Evolutionary conservation across 1,140 invertebrate species (phyloP).

Genomic region (Macrocentrus cingulum): DNA sequence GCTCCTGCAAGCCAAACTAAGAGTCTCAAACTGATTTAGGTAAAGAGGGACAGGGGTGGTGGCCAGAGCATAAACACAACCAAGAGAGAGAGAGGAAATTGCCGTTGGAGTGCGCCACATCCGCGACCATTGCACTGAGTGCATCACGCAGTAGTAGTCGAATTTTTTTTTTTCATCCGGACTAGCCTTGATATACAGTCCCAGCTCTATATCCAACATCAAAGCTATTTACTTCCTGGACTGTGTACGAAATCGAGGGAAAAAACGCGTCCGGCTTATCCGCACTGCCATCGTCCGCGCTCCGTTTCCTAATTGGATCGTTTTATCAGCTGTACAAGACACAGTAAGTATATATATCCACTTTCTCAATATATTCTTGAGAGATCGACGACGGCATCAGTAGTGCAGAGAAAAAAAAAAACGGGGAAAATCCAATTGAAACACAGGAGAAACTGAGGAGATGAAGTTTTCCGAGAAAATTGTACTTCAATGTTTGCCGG

Average conservation of each 20-base stretch:
- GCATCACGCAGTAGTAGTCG: not conserved
- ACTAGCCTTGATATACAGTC: constrained; percentile 13
- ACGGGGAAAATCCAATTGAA: too few species aligned
- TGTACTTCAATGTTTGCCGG: too few species aligned
- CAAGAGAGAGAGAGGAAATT: not conserved
- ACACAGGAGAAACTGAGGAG: too few species aligned
- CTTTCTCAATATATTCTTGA: too few species aligned
- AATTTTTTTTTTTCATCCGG: not conserved
- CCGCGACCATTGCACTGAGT: constrained; percentile 4
- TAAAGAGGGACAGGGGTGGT: too few species aligned
- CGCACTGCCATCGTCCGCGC: constrained; percentile 49
- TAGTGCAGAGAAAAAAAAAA: too few species aligned
- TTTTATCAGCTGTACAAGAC: constrained; percentile 31
- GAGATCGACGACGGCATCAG: too few species aligned
- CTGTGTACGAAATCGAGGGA: constrained; percentile 1
- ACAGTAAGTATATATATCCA: too few species aligned
- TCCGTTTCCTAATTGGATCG: constrained; percentile 49
- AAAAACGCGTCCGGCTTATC: constrained; percentile 34
- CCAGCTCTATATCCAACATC: constrained; percentile 24
- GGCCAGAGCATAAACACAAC: too few species aligned
- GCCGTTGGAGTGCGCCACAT: not conserved
- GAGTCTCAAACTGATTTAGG: constrained; percentile 16
- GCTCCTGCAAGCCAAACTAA: too few species aligned
- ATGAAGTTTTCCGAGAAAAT: too few species aligned
- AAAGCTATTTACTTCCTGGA: constrained; percentile 39